These are phyloP conservation scores for Euura saliciscinereae DNA, from an alignment of 1,140 invertebrate species.

Conservation along the genomic window DNA sequence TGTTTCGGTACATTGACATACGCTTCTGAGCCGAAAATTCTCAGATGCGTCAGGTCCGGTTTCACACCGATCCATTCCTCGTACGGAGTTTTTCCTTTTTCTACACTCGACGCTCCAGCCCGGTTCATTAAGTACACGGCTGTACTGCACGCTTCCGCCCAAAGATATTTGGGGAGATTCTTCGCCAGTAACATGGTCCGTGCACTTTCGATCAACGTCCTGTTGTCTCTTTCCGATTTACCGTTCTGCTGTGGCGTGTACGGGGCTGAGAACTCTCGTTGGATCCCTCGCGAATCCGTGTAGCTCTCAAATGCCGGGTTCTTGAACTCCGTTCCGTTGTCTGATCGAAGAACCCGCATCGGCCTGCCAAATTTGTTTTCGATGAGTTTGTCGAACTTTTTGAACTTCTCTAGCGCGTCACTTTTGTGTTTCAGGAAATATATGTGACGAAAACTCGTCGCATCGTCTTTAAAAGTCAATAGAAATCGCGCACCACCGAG, in stretches of 20 bases:
- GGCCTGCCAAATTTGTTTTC: constrained; percentile 24
- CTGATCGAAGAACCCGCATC: constrained; percentile 32
- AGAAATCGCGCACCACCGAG: constrained; percentile 46
- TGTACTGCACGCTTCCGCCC: constrained; percentile 58
- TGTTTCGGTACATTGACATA: constrained; percentile 45
- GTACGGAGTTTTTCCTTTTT: constrained; percentile 26
- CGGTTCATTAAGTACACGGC: constrained; percentile 41
- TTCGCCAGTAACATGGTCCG: constrained; percentile 47
- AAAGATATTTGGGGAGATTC: constrained; percentile 46
- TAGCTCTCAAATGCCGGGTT: constrained; percentile 21
- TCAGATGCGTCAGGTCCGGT: constrained; percentile 36
- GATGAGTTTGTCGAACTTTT: constrained; percentile 29
- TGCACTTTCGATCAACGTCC: constrained; percentile 52
- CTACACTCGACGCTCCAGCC: constrained; percentile 24
- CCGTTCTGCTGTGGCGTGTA: constrained; percentile 56
- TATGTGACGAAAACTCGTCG: constrained; percentile 40
- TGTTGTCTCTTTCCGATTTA: constrained; percentile 50
- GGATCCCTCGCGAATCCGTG: constrained; percentile 22
- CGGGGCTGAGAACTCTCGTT: constrained; percentile 30
- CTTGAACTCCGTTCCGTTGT: constrained; percentile 27
- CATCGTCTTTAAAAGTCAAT: constrained; percentile 48
- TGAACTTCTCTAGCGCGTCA: constrained; percentile 45
- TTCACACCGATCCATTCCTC: constrained; percentile 31
- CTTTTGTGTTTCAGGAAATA: constrained; percentile 51
- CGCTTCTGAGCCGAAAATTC: constrained; percentile 45